Conservation (phyloP, 1,140 invertebrate species). For the Linepithema humile region DNA sequence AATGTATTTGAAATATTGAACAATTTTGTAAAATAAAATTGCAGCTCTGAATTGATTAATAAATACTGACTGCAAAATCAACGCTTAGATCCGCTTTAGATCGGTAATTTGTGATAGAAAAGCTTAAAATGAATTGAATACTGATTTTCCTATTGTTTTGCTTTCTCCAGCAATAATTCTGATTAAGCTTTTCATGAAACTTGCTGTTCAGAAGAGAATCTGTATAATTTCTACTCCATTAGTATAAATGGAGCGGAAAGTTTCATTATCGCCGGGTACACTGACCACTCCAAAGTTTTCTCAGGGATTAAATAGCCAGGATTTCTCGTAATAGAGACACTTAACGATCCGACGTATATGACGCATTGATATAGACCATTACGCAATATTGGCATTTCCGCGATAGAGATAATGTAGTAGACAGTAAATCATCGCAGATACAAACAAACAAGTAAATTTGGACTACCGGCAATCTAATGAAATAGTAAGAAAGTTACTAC, state of each 20-base stretch:
- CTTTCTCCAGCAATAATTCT: background rate
- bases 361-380: conserved; percentile 27
- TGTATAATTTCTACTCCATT: background rate
- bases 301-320: conserved; percentile 8
- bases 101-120: no score
- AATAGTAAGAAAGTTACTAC: background rate
- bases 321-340: background rate
- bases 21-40: background rate
- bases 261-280: conserved; percentile 2
- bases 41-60: background rate
- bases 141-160: background rate
- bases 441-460: background rate
- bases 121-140: background rate
- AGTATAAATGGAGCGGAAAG: background rate
- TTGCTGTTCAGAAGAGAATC: background rate
- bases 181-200: background rate
- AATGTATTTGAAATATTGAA: background rate
- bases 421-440: background rate
- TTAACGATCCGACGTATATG: background rate
- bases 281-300: background rate
- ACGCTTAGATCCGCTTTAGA: background rate
- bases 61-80: background rate
- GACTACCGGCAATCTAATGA: background rate
- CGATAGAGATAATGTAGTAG: background rate
- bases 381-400: conserved; percentile 6